phyloP scores from a whole-genome alignment of 2,113 vertebrate genomes.

The Archilochus colubris region DNA sequence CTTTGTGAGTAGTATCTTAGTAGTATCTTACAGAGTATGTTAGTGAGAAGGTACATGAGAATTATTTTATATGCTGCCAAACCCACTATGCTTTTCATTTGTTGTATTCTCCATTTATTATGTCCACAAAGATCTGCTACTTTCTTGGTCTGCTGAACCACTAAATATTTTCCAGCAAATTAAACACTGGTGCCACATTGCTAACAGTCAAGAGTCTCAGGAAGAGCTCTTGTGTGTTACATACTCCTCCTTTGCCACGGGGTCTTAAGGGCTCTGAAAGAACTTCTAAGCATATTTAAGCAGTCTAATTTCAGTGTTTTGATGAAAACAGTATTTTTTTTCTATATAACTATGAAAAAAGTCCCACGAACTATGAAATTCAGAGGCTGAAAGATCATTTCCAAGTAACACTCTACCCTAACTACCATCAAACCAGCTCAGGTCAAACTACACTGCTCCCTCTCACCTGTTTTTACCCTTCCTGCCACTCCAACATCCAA shows the following conservation, averaged over 20 bases:
- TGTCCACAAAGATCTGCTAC: conserved; percentile 16
- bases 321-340: conserved; percentile 30
- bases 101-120: neutral
- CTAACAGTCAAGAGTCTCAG: neutral
- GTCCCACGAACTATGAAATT: neutral
- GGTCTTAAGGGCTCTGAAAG: neutral
- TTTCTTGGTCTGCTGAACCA: conserved; percentile 35
- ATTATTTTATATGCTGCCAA: neutral
- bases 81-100: neutral
- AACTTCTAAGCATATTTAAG: neutral
- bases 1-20: neutral
- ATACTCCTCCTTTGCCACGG: neutral
- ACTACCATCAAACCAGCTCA: neutral
- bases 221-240: neutral
- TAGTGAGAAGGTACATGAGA: neutral
- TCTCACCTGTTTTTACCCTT: neutral
- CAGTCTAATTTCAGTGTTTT: neutral
- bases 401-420: neutral
- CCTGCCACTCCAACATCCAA: neutral
- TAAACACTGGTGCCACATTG: neutral
- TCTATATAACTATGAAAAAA: neutral
- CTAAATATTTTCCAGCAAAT: conserved; percentile 51
- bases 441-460: neutral
- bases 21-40: too few relatives aligned
- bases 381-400: conserved; percentile 21